Percentiles rank a stretch among this genome's conserved stretches.
Evolutionary conservation across 2,113 vertebrate genomes (phyloP).

Genomic region (Mobula birostris): DNA sequence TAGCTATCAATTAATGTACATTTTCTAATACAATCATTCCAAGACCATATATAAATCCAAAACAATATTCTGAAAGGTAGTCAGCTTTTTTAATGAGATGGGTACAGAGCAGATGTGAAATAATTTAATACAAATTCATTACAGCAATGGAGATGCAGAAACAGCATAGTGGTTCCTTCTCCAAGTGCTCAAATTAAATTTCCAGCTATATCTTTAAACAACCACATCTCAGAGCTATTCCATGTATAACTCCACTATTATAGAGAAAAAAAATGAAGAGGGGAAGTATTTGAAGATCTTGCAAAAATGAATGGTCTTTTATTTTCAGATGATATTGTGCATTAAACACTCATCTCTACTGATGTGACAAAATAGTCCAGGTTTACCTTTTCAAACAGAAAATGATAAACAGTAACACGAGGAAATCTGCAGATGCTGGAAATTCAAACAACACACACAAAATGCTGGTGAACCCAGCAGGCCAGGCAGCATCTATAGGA

Average conservation of each 20-base stretch:
- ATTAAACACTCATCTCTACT: background rate
- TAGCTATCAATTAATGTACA: background rate
- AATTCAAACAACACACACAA: no score
- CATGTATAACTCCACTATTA: background rate
- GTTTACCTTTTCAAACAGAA: background rate
- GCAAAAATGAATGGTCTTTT: no score
- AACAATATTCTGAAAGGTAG: background rate
- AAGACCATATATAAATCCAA: background rate
- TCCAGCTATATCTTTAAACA: background rate
- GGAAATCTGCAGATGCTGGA: no score
- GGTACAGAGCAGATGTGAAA: background rate
- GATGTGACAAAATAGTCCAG: background rate
- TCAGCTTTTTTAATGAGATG: background rate
- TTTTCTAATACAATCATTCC: background rate
- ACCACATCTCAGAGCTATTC: background rate
- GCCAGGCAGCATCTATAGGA: no score
- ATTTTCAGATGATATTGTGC: background rate
- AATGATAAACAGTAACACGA: background rate
- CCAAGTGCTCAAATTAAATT: background rate
- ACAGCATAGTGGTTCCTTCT: background rate
- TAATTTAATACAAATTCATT: background rate
- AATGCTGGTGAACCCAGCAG: no score
- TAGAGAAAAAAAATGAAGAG: background rate
- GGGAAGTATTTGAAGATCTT: background rate
- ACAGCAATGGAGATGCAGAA: background rate